Conservation (phyloP, 2,797 vertebrate genomes). For the Eulemur albifrons region DNA sequence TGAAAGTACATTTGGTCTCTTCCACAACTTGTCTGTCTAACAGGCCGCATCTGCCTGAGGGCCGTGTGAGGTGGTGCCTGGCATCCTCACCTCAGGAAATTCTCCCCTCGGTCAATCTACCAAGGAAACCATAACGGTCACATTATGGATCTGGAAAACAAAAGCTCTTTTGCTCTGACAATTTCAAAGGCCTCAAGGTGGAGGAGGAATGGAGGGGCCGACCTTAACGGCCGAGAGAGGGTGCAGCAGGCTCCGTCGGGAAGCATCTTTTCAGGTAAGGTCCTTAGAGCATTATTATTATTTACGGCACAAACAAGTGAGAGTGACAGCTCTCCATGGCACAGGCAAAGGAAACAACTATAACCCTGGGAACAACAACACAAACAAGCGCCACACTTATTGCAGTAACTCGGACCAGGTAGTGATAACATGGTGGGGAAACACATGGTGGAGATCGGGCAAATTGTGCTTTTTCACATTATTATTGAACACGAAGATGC, state of each 20-base stretch:
- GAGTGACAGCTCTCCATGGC: neutral
- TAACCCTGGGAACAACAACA: neutral
- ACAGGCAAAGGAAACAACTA: neutral
- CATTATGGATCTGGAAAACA: neutral
- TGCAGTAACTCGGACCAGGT: neutral
- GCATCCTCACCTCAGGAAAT: neutral
- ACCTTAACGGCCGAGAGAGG: neutral
- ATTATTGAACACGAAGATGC: neutral
- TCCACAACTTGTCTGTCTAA: neutral
- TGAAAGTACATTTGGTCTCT: neutral
- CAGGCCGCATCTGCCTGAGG: neutral
- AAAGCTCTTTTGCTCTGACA: neutral
- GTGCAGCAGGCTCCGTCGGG: neutral
- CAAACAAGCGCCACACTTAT: neutral
- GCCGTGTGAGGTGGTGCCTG: neutral
- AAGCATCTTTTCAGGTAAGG: neutral
- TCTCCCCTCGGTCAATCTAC: neutral
- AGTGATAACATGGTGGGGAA: neutral
- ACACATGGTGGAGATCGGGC: neutral
- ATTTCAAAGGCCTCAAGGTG: constrained; percentile 5
- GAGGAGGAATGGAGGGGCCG: neutral
- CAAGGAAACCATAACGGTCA: neutral
- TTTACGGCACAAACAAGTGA: neutral
- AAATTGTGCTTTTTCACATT: constrained; percentile 75
- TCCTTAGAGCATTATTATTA: neutral